phyloP scores from a whole-genome alignment of 2,888 invertebrate species.

The Gandaritis pyraliata region DNA sequence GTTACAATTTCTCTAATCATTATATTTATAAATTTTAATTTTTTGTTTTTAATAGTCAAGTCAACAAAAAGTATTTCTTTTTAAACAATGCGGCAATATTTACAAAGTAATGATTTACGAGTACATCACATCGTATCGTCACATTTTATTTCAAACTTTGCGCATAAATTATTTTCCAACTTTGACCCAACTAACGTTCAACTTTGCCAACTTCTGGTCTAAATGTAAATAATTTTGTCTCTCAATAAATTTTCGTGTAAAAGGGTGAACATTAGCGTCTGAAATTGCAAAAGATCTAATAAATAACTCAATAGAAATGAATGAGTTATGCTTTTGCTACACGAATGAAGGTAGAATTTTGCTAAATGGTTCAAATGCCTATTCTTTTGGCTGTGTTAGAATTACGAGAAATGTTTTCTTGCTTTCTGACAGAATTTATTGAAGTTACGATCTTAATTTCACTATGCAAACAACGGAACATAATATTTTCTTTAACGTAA shows the following conservation, averaged over 20 bases:
- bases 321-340: conserved; percentile 63
- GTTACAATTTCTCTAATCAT: too few species aligned
- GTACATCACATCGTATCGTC: conserved; percentile 1
- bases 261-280: conserved; percentile 56
- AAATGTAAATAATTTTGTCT: conserved; percentile 33
- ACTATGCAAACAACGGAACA: too few species aligned
- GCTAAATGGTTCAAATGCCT: conserved; percentile 8
- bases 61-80: neutral
- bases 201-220: conserved; percentile 23
- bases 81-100: neutral
- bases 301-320: conserved; percentile 71
- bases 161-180: conserved; percentile 24
- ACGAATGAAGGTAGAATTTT: conserved; percentile 52
- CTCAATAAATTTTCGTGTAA: conserved; percentile 36
- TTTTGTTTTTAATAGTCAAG: too few species aligned
- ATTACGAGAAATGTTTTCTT: neutral
- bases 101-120: conserved; percentile 2
- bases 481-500: too few species aligned
- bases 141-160: conserved; percentile 7
- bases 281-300: conserved; percentile 70
- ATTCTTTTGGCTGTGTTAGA: neutral
- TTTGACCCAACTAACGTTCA: conserved; percentile 31
- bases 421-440: too few species aligned
- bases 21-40: too few species aligned
- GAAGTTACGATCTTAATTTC: too few species aligned